These are phyloP conservation scores for Heliconius cydno DNA, from an alignment of 2,888 invertebrate genomes.

Conservation along the genomic window DNA sequence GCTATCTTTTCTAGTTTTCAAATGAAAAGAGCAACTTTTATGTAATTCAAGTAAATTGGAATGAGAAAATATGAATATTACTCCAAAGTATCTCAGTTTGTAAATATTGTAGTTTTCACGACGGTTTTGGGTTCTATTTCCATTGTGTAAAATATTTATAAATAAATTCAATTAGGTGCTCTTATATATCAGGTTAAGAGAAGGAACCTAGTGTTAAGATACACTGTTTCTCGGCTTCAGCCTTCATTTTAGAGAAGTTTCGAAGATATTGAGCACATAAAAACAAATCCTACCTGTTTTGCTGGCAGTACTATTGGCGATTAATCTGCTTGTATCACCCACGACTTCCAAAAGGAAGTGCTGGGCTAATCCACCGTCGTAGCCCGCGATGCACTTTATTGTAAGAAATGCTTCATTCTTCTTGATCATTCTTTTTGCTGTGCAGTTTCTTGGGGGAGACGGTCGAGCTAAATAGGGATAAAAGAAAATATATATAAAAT, in stretches of 20 bases:
- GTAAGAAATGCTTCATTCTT: slow-evolving; percentile 62
- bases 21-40: slow-evolving; percentile 1
- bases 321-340: slow-evolving; percentile 60
- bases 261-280: not conserved
- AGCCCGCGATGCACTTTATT: slow-evolving; percentile 69
- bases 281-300: slow-evolving; percentile 54
- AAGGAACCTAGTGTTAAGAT: not conserved
- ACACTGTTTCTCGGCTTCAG: not conserved
- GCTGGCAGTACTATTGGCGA: slow-evolving; percentile 65
- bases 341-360: slow-evolving; percentile 72
- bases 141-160: no score
- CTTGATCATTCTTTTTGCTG: slow-evolving; percentile 59
- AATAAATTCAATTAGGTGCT: no score
- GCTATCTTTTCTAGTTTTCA: slow-evolving; percentile 17
- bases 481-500: not conserved
- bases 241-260: not conserved
- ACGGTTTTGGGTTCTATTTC: not conserved
- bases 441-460: slow-evolving; percentile 73
- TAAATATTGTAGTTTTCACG: not conserved
- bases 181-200: no score
- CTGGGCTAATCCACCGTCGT: slow-evolving; percentile 72
- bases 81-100: not conserved
- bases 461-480: slow-evolving; percentile 63
- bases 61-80: not conserved
- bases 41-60: slow-evolving; percentile 8